These are phyloP conservation scores for Phoxinus dragarum DNA, from an alignment of 2,797 vertebrate species.

Conservation along the genomic window DNA sequence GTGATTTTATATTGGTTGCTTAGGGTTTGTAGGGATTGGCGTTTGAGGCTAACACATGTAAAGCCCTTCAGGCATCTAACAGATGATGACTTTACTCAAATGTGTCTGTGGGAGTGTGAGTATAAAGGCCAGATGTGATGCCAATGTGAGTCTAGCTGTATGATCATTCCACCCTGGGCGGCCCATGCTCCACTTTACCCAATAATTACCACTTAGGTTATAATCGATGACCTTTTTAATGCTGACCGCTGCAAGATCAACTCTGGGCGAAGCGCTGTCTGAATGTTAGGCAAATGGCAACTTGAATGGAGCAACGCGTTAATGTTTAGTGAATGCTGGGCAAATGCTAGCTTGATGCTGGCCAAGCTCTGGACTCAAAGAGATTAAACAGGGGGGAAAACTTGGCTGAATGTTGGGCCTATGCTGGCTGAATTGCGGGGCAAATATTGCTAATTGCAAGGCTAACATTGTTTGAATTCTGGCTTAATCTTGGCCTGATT, in stretches of 20 bases:
- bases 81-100: constrained; percentile 36
- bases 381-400: constrained; percentile 17
- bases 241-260: constrained; percentile 38
- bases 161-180: constrained; percentile 31
- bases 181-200: constrained; percentile 50
- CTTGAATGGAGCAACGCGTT: background rate
- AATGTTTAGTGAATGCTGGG: constrained; percentile 23
- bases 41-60: constrained; percentile 29
- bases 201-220: constrained; percentile 50
- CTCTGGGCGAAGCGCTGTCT: background rate
- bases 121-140: constrained; percentile 36
- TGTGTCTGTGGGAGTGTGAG: constrained; percentile 18
- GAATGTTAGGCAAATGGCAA: constrained; percentile 27
- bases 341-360: constrained; percentile 4
- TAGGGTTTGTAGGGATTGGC: constrained; percentile 6
- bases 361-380: constrained; percentile 22
- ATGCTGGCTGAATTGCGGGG: constrained; percentile 2
- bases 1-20: background rate
- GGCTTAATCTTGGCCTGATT: background rate
- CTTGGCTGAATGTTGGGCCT: constrained; percentile 26
- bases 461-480: constrained; percentile 7
- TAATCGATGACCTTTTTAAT: constrained; percentile 52
- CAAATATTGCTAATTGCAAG: constrained; percentile 32
- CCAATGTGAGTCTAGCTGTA: constrained; percentile 27
- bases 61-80: constrained; percentile 23